These are phyloP conservation scores for Trachemys scripta DNA, from an alignment of 2,113 vertebrate species.

Conservation along the genomic window DNA sequence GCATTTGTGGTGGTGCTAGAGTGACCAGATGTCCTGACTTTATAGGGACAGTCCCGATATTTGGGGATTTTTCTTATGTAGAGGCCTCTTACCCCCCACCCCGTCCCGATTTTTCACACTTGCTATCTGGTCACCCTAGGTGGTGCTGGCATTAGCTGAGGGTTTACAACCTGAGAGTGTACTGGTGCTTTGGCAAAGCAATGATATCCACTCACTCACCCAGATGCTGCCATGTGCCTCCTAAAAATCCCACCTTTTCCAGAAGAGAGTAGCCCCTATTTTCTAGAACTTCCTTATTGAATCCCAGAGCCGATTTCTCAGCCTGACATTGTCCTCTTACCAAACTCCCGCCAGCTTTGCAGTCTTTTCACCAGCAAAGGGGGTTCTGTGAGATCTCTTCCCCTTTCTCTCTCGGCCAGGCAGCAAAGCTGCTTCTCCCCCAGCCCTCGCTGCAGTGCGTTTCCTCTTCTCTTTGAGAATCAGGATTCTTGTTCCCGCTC, in stretches of 20 bases:
- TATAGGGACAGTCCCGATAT: too few relatives aligned
- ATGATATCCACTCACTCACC: background rate
- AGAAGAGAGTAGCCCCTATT: background rate
- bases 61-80: too few relatives aligned
- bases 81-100: too few relatives aligned
- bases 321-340: background rate
- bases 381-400: background rate
- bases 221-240: background rate
- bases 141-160: fast-evolving
- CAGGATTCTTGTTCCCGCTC: background rate
- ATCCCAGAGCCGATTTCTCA: fast-evolving
- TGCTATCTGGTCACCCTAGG: too few relatives aligned
- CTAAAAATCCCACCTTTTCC: background rate
- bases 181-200: background rate
- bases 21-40: too few relatives aligned
- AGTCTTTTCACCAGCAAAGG: background rate
- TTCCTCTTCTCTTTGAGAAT: background rate
- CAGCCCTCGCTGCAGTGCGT: too few relatives aligned
- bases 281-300: fast-evolving
- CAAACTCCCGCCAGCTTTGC: background rate
- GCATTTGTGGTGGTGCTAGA: fast-evolving
- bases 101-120: too few relatives aligned
- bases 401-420: background rate
- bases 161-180: background rate
- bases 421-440: background rate